phyloP scores from a whole-genome alignment of 35 echinoderm and acorn worm species.

The Lytechinus pictus region DNA sequence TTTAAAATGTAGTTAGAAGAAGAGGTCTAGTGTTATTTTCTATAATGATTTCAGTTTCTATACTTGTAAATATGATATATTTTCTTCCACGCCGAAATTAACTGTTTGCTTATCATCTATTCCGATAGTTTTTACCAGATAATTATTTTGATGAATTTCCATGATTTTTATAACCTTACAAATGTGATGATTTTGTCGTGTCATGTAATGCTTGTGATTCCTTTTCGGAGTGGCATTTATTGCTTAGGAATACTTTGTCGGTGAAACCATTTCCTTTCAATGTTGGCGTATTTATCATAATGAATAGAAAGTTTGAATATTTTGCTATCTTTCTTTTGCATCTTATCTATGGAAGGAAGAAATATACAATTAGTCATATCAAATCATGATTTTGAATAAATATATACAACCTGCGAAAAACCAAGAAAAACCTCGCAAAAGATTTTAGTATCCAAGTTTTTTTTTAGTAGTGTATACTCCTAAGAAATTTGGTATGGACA shows the following conservation, averaged over 20 bases:
- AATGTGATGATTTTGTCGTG: slow-evolving; percentile 11
- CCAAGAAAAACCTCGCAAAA: no score
- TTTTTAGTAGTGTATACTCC: no score
- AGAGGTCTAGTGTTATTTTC: neutral
- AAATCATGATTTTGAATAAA: no score
- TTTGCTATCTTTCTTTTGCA: no score
- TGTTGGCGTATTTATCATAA: neutral
- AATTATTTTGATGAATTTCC: neutral
- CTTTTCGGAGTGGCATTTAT: neutral
- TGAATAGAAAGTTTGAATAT: no score
- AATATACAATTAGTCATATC: no score
- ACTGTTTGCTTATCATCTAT: neutral
- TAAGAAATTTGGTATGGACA: no score
- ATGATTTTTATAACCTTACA: neutral
- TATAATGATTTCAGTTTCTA: neutral
- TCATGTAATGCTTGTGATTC: neutral
- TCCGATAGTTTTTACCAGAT: neutral
- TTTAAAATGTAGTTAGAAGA: neutral
- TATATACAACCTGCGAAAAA: no score
- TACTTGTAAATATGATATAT: slow-evolving; percentile 7
- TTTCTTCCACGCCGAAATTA: neutral
- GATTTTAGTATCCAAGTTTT: no score
- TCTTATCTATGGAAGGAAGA: neutral
- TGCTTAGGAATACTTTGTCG: no score
- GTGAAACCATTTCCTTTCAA: neutral